A percentile compares a stretch with the other conserved stretches of the same genome.
Conservation (phyloP, 2,113 vertebrate genomes). For the Cyprinodon variegatus region DNA sequence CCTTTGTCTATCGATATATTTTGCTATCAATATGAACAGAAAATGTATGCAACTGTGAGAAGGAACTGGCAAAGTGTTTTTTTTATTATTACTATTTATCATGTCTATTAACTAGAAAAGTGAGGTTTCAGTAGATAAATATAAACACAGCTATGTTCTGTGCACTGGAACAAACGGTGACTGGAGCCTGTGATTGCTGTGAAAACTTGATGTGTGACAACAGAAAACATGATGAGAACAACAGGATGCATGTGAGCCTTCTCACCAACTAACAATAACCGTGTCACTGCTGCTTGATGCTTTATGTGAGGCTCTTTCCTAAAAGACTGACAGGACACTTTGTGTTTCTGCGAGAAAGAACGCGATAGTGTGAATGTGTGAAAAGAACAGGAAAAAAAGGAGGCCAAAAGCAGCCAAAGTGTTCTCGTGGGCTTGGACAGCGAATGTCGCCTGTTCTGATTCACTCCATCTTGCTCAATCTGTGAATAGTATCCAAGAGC, state of each 20-base stretch:
- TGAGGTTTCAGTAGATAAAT: neutral
- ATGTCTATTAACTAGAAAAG: neutral
- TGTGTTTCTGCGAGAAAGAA: conserved; percentile 32
- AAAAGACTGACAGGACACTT: conserved; percentile 46
- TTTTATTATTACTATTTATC: neutral
- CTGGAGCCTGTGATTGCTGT: neutral
- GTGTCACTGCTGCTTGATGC: conserved; percentile 25
- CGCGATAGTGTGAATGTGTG: conserved; percentile 28
- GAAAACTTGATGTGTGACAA: conserved; percentile 16
- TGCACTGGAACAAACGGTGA: conserved; percentile 2
- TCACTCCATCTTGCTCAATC: conserved; percentile 51
- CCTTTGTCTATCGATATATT: neutral
- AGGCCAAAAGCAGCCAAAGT: conserved; percentile 43
- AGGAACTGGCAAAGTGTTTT: neutral
- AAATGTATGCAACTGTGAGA: neutral
- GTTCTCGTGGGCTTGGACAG: conserved; percentile 61
- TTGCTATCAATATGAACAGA: neutral
- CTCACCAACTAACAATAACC: conserved; percentile 24
- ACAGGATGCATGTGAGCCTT: conserved; percentile 38
- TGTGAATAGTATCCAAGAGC: conserved; percentile 58
- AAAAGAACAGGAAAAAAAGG: conserved; percentile 2
- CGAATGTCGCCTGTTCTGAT: conserved; percentile 54
- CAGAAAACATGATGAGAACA: conserved; percentile 40
- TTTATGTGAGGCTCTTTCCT: conserved; percentile 52
- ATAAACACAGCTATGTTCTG: neutral